Evolutionary conservation across 2,113 vertebrate genomes (phyloP), one percentile per base, ranked within the genome.

Genomic region (Scalopus aquaticus): DNA sequence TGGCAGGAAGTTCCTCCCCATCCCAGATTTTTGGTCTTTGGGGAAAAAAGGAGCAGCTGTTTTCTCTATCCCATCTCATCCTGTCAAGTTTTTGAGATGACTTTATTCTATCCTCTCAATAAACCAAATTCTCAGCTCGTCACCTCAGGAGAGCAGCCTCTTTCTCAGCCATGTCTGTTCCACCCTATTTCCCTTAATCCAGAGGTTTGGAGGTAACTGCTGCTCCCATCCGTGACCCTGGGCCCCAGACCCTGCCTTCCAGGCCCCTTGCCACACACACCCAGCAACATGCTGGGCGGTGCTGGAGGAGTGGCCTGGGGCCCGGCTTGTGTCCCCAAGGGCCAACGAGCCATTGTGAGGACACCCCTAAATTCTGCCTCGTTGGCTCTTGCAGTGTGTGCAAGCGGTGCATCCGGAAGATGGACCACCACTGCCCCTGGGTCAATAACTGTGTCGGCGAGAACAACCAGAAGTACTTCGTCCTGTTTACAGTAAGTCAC

Each of bases 371-470:
- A 62, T 28, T 81, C 85, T 83, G 81, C 35, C 79, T 3, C 90
- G 1, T 90, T 97, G 65, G 91, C 95, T 60, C 30, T 96, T 88
- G 72, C 98, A 99, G 99, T 96, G 99, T 99, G 88, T 99, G 99
- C 96, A 99, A 99, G 97, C 99, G 99, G 96, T 99, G 99, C 98
- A 99, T 99, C 97, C 99, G 99, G 89, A 99, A 99, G 98, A 99
- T 99, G 99, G 99, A 99, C 98, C 99, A 99, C 97, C 99, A 99
- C 98, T 99, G 99, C 97, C 99, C 99, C 0, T 99, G 99, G 99
- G 99, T 99, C 97, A 99, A 99, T 96, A 99, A 99, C 98, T 99
- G 99, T 86, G 99, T 99, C 2, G 99, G 99, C 92, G 99, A 99
- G 97, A 99, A 98, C 98, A 99, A 99, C 98, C 99, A 99, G 99